Conservation (phyloP, 2,888 invertebrate species). For the Pristionchus entomophagus region DNA sequence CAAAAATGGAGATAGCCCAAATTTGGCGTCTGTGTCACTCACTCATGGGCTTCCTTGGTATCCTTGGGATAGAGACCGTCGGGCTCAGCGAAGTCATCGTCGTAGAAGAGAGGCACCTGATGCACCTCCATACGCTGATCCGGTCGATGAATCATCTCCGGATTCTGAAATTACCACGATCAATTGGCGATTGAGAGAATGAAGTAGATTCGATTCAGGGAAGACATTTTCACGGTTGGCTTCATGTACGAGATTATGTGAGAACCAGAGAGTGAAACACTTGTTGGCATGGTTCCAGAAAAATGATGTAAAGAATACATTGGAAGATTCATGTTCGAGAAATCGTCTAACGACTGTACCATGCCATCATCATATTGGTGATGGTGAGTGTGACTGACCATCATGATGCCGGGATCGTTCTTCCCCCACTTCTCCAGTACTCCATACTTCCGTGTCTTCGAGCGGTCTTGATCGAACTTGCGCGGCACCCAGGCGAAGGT, state of each 20-base stretch:
- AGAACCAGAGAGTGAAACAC: too few relatives aligned
- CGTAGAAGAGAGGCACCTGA: constrained; percentile 11
- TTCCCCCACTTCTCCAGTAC: neutral
- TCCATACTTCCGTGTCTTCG: neutral
- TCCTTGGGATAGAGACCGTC: neutral
- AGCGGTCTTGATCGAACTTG: constrained; percentile 10
- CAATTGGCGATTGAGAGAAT: neutral
- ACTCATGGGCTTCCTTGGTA: neutral
- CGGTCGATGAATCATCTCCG: constrained; percentile 12
- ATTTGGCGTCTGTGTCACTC: too few relatives aligned
- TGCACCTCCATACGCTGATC: neutral
- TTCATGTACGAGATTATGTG: too few relatives aligned
- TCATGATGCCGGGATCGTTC: neutral
- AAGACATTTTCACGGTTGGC: too few relatives aligned
- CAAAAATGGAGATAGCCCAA: too few relatives aligned
- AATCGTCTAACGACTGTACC: too few relatives aligned
- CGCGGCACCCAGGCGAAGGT: constrained; percentile 5
- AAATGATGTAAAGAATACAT: too few relatives aligned
- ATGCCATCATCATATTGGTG: too few relatives aligned
- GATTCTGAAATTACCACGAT: neutral
- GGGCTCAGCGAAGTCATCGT: neutral
- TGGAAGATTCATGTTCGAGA: too few relatives aligned
- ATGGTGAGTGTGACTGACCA: too few relatives aligned
- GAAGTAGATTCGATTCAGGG: too few relatives aligned
- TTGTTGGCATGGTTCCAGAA: too few relatives aligned